Conservation (phyloP, 2,113 vertebrate species). For the Marmota monax region DNA sequence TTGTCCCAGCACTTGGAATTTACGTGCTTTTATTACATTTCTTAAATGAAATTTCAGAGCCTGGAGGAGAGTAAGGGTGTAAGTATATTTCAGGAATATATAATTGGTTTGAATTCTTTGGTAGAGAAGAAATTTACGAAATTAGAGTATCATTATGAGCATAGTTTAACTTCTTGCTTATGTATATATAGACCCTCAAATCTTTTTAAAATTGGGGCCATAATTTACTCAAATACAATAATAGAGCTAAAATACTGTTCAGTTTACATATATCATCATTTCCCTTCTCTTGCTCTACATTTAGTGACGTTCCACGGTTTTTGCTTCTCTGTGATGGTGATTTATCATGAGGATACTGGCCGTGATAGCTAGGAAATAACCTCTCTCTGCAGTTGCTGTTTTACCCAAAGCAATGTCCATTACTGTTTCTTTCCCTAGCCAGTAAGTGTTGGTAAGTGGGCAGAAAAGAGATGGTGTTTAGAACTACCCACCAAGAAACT, state of each 20-base stretch:
- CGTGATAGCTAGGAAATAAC: neutral
- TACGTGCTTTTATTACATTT: constrained; percentile 81
- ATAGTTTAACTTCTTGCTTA: constrained; percentile 64
- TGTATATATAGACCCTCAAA: constrained; percentile 41
- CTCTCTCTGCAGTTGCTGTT: neutral
- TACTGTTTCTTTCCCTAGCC: neutral
- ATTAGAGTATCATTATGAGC: constrained; percentile 70
- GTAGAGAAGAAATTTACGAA: constrained; percentile 74
- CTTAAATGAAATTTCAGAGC: constrained; percentile 82
- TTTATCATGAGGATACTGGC: neutral
- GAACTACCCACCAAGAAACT: constrained; percentile 11
- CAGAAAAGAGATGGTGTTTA: constrained; percentile 13
- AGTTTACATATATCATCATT: constrained; percentile 22
- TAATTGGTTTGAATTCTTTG: constrained; percentile 79
- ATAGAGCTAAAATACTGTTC: constrained; percentile 44
- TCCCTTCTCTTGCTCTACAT: neutral
- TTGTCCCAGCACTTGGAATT: constrained; percentile 57
- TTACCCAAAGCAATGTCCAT: neutral
- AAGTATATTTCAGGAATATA: constrained; percentile 74
- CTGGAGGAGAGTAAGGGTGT: constrained; percentile 63
- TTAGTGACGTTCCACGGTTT: neutral
- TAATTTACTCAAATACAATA: constrained; percentile 69
- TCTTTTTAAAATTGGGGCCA: constrained; percentile 63
- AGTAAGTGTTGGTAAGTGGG: neutral
- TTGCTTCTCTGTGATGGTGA: neutral